These are phyloP conservation scores for Lichenostomus cassidix DNA, from an alignment of 2,113 vertebrate genomes.

Conservation along the genomic window DNA sequence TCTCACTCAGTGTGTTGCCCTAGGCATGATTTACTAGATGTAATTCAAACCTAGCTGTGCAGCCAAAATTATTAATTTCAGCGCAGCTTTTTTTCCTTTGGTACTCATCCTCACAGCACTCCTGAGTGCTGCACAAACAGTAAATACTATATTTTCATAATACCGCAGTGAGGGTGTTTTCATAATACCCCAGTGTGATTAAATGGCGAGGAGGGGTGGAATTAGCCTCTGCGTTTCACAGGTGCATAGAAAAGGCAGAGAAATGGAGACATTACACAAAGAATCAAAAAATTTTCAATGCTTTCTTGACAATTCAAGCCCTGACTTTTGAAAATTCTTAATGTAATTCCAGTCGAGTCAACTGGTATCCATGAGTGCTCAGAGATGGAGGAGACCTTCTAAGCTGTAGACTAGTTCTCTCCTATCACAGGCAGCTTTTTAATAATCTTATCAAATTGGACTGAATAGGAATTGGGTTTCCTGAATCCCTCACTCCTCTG, in stretches of 20 bases:
- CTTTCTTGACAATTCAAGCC: neutral
- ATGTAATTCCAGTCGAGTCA: neutral
- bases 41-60: slow-evolving; percentile 60
- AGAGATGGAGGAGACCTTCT: neutral
- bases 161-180: slow-evolving; percentile 14
- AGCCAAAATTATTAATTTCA: slow-evolving; percentile 64
- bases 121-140: slow-evolving; percentile 33
- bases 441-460: slow-evolving; percentile 35
- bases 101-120: slow-evolving; percentile 58
- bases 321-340: neutral
- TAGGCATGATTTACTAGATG: slow-evolving; percentile 63
- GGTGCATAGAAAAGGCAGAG: neutral
- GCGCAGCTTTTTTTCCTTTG: slow-evolving; percentile 15
- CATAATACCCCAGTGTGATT: neutral
- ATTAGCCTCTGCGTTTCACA: neutral
- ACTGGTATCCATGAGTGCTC: neutral
- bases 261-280: neutral
- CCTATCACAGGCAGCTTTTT: slow-evolving; percentile 21
- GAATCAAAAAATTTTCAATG: neutral
- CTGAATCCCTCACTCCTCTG: neutral
- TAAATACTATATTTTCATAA: slow-evolving; percentile 52
- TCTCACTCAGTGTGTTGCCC: slow-evolving; percentile 57
- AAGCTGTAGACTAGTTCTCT: neutral
- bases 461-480: slow-evolving; percentile 31
- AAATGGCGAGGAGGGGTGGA: neutral